These are phyloP conservation scores for Calameuta idolon DNA, from an alignment of 2,888 invertebrate genomes.

Conservation along the genomic window DNA sequence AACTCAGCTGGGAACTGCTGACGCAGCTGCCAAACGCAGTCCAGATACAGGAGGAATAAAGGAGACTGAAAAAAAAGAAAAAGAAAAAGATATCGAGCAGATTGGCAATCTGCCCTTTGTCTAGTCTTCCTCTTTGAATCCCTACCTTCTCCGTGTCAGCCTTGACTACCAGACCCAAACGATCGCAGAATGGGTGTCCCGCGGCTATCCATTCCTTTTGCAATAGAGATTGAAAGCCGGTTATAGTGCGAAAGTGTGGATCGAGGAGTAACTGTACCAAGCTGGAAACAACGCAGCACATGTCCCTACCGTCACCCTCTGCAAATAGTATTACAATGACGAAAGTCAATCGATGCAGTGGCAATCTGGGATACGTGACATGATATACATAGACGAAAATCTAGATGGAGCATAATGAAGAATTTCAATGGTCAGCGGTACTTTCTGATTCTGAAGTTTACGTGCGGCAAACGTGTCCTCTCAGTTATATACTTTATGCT, in stretches of 20 bases:
- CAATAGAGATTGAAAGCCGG: conserved; percentile 89
- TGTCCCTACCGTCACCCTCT: conserved; percentile 87
- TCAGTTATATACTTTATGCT: too few species aligned
- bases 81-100: conserved; percentile 24
- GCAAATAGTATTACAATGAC: conserved; percentile 25
- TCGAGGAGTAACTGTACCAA: conserved; percentile 90
- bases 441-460: too few species aligned
- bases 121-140: not conserved
- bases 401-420: too few species aligned
- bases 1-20: conserved; percentile 90
- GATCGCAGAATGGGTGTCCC: conserved; percentile 89
- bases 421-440: too few species aligned
- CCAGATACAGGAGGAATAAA: conserved; percentile 90
- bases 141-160: conserved; percentile 70
- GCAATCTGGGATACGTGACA: too few species aligned
- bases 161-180: conserved; percentile 77
- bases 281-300: conserved; percentile 88
- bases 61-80: conserved; percentile 84
- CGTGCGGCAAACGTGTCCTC: too few species aligned
- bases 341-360: not conserved
- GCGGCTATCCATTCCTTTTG: conserved; percentile 96
- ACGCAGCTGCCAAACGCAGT: conserved; percentile 92
- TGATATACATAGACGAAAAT: too few species aligned
- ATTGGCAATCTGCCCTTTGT: not conserved
- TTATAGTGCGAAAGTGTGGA: conserved; percentile 82